Evolutionary conservation across 37 sponge, comb jelly and placozoan species (phyloP).

Genomic region (Amphimedon queenslandica): DNA sequence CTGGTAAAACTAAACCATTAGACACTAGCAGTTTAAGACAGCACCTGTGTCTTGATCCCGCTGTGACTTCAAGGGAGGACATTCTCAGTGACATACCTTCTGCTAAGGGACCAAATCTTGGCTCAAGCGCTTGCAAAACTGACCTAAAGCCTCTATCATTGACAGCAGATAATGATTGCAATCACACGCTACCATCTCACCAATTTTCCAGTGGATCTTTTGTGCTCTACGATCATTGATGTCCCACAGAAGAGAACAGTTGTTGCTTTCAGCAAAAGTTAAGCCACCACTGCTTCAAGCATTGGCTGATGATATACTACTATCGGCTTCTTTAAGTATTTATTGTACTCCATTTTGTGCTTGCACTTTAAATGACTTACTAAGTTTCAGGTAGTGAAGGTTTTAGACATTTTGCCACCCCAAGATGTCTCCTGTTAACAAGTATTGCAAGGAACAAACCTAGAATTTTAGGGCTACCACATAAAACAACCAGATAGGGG

Average conservation of each 20-base stretch:
- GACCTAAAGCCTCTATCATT: conserved; percentile 29
- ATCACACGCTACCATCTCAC: conserved; percentile 44
- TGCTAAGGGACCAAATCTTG: conserved; percentile 38
- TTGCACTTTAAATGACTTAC: conserved; percentile 16
- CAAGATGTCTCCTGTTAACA: neutral
- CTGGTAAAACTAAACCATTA: conserved; percentile 31
- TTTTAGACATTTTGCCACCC: conserved; percentile 2
- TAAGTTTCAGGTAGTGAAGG: conserved; percentile 16
- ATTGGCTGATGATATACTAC: neutral
- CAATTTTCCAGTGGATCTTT: conserved; percentile 12
- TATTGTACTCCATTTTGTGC: conserved; percentile 6
- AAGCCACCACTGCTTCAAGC: neutral
- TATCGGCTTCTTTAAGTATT: neutral
- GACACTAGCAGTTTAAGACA: neutral
- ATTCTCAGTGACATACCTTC: conserved; percentile 35
- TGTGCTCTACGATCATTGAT: conserved; percentile 39
- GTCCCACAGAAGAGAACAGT: conserved; percentile 12
- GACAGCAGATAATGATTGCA: conserved; percentile 27
- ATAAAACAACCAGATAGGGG: conserved; percentile 5
- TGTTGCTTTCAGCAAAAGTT: conserved; percentile 1
- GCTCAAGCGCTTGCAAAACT: conserved; percentile 10
- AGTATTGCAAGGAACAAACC: neutral
- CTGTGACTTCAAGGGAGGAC: conserved; percentile 4
- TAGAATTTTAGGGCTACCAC: neutral
- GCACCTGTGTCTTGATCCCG: conserved; percentile 5